phyloP scores from a whole-genome alignment of 2,113 vertebrate genomes.

The Apteryx owenii region DNA sequence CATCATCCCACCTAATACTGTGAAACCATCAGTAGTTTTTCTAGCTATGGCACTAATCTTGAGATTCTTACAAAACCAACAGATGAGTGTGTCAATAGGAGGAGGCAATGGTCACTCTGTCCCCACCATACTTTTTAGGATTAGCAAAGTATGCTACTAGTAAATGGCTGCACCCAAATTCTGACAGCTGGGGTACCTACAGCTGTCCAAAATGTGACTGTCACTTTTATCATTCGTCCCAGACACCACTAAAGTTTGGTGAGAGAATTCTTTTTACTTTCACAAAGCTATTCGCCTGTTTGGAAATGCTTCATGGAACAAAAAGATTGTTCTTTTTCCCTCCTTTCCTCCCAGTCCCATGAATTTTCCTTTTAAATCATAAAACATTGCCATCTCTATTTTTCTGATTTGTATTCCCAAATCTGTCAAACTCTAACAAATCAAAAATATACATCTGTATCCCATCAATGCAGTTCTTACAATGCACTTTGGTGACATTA shows the following conservation, averaged over 20 bases:
- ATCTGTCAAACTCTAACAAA: background rate
- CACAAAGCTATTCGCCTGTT: background rate
- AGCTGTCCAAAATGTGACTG: background rate
- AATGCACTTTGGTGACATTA: background rate
- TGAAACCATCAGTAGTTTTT: background rate
- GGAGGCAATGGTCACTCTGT: background rate
- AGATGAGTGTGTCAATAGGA: background rate
- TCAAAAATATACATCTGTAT: background rate
- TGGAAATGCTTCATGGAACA: background rate
- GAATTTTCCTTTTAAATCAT: background rate
- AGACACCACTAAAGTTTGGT: background rate
- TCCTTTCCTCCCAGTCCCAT: background rate
- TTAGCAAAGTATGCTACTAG: background rate
- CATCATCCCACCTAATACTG: background rate
- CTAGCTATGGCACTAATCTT: background rate
- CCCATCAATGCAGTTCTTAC: background rate
- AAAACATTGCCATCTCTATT: background rate
- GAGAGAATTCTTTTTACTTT: background rate
- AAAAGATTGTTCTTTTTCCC: rapidly evolving
- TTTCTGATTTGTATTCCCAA: background rate
- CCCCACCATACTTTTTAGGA: background rate
- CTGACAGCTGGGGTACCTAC: background rate
- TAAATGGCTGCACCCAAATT: background rate
- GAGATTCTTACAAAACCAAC: background rate
- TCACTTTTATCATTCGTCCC: background rate